Evolutionary conservation across 2,113 vertebrate species (phyloP).

Genomic region (Zapornia atra): DNA sequence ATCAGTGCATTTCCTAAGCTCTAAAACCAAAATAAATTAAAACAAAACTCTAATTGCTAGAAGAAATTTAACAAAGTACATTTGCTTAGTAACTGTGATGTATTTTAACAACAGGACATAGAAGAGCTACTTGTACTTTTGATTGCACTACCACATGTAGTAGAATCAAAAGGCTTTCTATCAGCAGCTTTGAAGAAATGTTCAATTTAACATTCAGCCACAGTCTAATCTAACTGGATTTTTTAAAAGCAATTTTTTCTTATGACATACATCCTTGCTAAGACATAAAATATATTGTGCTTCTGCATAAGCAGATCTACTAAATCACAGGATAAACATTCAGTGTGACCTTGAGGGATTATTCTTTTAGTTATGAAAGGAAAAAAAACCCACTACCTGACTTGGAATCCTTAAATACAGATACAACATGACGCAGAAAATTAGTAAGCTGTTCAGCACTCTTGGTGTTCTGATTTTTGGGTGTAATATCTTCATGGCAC

Average conservation of each 20-base stretch:
- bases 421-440: constrained; percentile 94
- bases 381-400: constrained; percentile 81
- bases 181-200: not conserved
- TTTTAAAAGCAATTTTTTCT: not conserved
- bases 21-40: not conserved
- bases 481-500: constrained; percentile 98
- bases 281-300: not conserved
- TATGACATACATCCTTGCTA: not conserved
- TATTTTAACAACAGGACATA: not conserved
- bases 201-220: not conserved
- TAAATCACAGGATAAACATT: not conserved
- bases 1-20: not conserved
- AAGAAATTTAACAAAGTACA: not conserved
- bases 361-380: not conserved
- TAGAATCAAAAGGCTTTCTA: not conserved
- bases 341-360: not conserved
- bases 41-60: not conserved
- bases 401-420: constrained; percentile 96
- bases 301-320: not conserved
- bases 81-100: not conserved
- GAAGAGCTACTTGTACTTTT: not conserved
- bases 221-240: not conserved
- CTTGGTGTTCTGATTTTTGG: constrained; percentile 96
- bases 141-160: not conserved
- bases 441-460: constrained; percentile 94